phyloP scores from a whole-genome alignment of 2,888 invertebrate species.

The Drosophila multiciliata region DNA sequence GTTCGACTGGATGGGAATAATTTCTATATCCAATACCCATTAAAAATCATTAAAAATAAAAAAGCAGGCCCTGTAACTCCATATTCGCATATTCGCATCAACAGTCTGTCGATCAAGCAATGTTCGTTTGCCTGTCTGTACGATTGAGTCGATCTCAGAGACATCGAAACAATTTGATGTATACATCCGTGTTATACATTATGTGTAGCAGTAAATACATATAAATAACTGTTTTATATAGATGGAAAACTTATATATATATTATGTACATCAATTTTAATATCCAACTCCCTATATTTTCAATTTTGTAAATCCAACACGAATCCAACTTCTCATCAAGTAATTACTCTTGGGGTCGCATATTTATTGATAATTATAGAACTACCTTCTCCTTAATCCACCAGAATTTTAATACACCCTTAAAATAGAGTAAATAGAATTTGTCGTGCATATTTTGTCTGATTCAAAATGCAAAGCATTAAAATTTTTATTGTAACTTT shows the following conservation, averaged over 20 bases:
- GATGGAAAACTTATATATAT: background rate
- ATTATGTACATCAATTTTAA: background rate
- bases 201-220: background rate
- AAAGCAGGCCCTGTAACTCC: background rate
- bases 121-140: background rate
- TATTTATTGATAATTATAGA: too few species aligned
- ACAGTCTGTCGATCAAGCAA: background rate
- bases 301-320: too few species aligned
- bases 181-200: background rate
- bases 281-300: background rate
- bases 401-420: background rate
- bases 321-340: too few species aligned
- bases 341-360: too few species aligned
- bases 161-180: background rate
- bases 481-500: too few species aligned
- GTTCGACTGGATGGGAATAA: conserved; percentile 61
- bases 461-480: too few species aligned
- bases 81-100: background rate
- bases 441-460: background rate
- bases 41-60: background rate
- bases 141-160: background rate
- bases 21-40: conserved; percentile 21
- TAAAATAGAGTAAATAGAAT: background rate
- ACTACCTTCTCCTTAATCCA: background rate
- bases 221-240: background rate